phyloP scores from a whole-genome alignment of 2,113 vertebrate genomes.

The Morphnarchus princeps region DNA sequence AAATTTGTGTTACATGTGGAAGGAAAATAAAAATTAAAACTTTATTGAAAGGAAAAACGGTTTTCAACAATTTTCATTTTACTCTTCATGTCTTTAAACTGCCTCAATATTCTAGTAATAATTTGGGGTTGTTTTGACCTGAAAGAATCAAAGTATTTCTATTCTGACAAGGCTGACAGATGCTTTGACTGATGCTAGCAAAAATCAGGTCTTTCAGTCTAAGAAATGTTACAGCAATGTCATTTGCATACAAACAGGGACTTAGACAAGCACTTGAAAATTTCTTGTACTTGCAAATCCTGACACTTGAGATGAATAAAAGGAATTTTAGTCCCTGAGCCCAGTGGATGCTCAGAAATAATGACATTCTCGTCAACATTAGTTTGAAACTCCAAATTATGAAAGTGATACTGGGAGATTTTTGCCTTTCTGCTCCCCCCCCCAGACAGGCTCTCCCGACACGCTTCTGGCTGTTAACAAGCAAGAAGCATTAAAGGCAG shows the following conservation, averaged over 20 bases:
- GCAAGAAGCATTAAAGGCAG: neutral
- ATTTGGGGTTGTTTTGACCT: conserved; percentile 47
- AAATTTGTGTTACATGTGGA: neutral
- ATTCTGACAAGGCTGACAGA: conserved; percentile 40
- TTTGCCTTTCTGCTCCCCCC: neutral
- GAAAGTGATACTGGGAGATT: neutral
- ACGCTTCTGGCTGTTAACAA: neutral
- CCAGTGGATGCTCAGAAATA: neutral
- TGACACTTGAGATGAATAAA: conserved; percentile 17
- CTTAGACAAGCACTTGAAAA: conserved; percentile 17
- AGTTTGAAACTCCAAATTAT: conserved; percentile 26
- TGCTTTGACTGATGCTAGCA: conserved; percentile 29
- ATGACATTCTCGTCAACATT: neutral
- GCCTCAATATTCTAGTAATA: neutral
- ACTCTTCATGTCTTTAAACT: neutral
- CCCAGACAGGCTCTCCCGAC: neutral
- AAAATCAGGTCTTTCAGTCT: conserved; percentile 8
- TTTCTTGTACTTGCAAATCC: conserved; percentile 30
- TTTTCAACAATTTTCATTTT: neutral
- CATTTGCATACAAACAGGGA: conserved; percentile 55
- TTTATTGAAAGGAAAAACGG: neutral
- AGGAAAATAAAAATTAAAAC: neutral
- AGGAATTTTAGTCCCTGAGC: conserved; percentile 12
- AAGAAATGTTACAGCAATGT: neutral
- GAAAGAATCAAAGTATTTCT: conserved; percentile 21